Evolutionary conservation across 2,888 invertebrate species (phyloP).

Genomic region (Euproctis similis): DNA sequence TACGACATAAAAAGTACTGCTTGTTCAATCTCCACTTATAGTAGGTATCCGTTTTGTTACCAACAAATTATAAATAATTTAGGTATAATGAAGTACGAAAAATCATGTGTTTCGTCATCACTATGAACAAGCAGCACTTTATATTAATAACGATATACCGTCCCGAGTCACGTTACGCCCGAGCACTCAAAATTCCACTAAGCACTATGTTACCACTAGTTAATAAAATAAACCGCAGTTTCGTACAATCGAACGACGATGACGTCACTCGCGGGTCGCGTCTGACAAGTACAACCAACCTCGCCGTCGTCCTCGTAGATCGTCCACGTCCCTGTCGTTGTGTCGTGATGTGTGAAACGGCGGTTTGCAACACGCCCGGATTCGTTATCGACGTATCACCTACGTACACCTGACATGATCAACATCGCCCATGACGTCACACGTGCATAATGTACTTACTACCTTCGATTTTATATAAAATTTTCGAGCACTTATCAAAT

Average conservation of each 20-base stretch:
- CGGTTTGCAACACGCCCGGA: constrained; percentile 18
- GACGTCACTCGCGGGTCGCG: constrained; percentile 5
- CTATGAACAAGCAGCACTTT: constrained; percentile 29
- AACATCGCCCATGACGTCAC: constrained; percentile 11
- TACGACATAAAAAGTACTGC: constrained; percentile 15
- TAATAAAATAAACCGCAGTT: constrained; percentile 16
- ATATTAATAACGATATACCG: constrained; percentile 25
- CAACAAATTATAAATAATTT: no score
- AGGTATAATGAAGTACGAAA: no score
- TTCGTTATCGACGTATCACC: constrained; percentile 24
- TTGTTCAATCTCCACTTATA: no score
- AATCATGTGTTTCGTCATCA: no score
- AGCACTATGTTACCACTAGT: constrained; percentile 34
- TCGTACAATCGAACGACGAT: constrained; percentile 1
- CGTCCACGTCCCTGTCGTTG: constrained; percentile 6
- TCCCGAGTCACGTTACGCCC: constrained; percentile 51
- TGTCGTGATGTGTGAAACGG: constrained; percentile 12
- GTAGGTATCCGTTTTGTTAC: no score
- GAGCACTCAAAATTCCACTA: constrained; percentile 49
- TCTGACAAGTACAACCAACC: no score
- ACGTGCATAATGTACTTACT: constrained; percentile 5
- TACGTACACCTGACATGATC: constrained; percentile 23
- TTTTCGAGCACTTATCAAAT: constrained; percentile 1
- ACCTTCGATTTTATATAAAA: not conserved
- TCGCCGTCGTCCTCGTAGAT: no score